Conservation (phyloP, 2,113 vertebrate species). For the Bos javanicus region DNA sequence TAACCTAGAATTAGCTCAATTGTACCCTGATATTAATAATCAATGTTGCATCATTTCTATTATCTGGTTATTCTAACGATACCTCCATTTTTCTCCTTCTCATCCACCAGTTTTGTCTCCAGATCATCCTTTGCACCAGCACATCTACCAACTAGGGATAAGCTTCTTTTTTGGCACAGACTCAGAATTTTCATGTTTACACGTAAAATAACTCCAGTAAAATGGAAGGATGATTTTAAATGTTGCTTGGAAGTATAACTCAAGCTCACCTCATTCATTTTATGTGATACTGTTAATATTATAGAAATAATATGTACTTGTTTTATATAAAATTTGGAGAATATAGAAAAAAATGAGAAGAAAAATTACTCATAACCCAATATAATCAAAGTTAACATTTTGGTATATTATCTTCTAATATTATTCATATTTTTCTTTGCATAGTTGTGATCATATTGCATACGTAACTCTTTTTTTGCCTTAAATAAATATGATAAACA, state of each 20-base stretch:
- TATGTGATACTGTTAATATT: neutral
- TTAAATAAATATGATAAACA: neutral
- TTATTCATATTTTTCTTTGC: neutral
- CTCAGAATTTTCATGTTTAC: neutral
- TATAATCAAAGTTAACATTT: neutral
- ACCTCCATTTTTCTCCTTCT: neutral
- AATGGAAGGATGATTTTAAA: neutral
- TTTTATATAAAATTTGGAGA: neutral
- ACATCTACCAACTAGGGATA: neutral
- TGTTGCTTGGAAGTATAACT: conserved; percentile 22
- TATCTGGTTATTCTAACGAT: neutral
- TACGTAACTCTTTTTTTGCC: neutral
- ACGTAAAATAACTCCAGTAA: neutral
- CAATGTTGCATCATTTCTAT: neutral
- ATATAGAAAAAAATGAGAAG: neutral
- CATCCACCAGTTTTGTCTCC: neutral
- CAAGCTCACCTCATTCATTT: neutral
- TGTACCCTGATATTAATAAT: neutral
- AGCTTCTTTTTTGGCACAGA: neutral
- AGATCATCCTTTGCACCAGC: neutral
- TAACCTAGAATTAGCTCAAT: neutral
- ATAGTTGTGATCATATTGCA: neutral
- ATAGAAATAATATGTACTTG: neutral
- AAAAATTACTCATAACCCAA: neutral
- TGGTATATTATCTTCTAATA: neutral